phyloP scores from a whole-genome alignment of 92 coral and sea anemone species.

The Epizoanthus scotinus region DNA sequence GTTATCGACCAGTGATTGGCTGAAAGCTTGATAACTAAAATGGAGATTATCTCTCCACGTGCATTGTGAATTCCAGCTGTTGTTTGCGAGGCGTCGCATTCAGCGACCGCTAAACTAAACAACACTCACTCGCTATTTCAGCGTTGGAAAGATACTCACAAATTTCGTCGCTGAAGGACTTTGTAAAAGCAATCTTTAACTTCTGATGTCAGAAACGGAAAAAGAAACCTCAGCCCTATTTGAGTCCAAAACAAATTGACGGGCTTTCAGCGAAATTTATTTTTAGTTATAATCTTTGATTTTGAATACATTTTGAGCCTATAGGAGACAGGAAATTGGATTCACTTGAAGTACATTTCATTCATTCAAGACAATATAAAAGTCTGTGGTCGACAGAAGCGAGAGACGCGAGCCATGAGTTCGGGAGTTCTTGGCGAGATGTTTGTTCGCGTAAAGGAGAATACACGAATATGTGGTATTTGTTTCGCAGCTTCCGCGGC shows the following conservation, averaged over 20 bases:
- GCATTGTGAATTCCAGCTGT: conserved; percentile 8
- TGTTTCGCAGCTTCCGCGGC: conserved; percentile 44
- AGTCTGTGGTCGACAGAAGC: neutral
- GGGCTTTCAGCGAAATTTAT: neutral
- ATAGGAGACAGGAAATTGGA: neutral
- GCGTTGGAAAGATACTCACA: neutral
- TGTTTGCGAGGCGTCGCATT: conserved; percentile 9
- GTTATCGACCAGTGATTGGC: conserved; percentile 3
- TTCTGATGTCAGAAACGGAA: neutral
- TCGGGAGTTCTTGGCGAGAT: neutral
- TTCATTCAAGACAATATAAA: neutral
- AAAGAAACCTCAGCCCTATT: neutral
- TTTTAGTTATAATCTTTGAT: neutral
- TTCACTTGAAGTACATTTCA: neutral
- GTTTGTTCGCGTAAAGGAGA: neutral
- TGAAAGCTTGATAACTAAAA: neutral
- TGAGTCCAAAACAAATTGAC: neutral
- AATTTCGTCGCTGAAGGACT: neutral
- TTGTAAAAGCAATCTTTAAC: neutral
- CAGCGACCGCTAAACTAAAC: neutral
- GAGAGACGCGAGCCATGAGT: neutral
- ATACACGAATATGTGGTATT: conserved; percentile 20
- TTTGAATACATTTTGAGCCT: neutral
- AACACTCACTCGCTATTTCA: neutral
- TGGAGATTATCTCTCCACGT: neutral